phyloP scores from a whole-genome alignment of 2,113 vertebrate species.

The Eulacestoma nigropectus region DNA sequence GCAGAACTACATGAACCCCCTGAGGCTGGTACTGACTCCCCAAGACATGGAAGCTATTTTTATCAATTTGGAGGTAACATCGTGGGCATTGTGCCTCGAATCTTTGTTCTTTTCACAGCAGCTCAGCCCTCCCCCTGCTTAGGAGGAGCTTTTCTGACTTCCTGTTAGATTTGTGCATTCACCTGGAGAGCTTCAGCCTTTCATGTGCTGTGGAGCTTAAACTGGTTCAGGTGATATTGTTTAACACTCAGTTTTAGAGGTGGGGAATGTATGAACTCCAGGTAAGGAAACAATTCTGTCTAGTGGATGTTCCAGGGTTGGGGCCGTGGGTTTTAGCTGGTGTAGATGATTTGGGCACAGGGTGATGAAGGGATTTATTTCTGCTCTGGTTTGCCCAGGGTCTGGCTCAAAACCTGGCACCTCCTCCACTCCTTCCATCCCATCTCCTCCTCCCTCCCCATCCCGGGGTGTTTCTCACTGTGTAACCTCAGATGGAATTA shows the following conservation, averaged over 20 bases:
- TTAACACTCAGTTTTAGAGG: not conserved
- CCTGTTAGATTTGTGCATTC: not conserved
- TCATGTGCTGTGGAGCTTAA: not conserved
- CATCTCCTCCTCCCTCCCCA: not conserved
- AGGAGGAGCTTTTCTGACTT: not conserved
- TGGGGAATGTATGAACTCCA: not conserved
- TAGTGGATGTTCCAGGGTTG: not conserved
- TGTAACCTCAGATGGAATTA: not conserved
- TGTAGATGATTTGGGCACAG: not conserved
- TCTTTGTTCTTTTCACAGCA: not conserved
- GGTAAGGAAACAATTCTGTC: not conserved
- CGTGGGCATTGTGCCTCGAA: not conserved
- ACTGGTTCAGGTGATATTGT: not conserved
- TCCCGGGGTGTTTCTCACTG: not conserved
- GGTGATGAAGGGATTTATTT: not conserved
- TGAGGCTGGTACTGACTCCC: constrained; percentile 85
- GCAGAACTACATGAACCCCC: constrained; percentile 92
- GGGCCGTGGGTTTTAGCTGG: not conserved
- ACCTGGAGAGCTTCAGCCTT: not conserved
- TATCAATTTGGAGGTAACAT: constrained; percentile 89
- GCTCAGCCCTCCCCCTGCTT: not conserved
- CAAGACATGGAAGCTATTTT: constrained; percentile 92
- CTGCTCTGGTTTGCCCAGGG: accelerated
- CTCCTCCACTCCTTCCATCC: not conserved
- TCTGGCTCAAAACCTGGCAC: not conserved